Conservation (phyloP, 2,888 invertebrate genomes). For the Hecatera dysodea region DNA sequence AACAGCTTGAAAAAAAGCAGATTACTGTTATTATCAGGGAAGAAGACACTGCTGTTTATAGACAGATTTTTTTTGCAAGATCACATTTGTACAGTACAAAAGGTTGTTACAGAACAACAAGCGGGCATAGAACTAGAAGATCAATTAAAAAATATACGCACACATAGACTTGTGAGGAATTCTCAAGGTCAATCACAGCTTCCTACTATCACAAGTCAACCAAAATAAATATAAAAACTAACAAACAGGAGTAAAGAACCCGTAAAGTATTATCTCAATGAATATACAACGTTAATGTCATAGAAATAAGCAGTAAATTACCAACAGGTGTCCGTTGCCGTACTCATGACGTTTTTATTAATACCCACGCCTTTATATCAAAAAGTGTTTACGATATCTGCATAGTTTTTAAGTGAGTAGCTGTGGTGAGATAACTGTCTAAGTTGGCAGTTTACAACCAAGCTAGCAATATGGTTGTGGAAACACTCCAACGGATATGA, state of each 20-base stretch:
- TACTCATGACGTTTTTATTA: slow-evolving; percentile 25
- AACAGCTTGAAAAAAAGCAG: not conserved
- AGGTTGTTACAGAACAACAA: not conserved
- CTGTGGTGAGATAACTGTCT: slow-evolving; percentile 29
- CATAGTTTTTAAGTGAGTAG: slow-evolving; percentile 10
- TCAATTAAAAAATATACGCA: not conserved
- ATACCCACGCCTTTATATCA: slow-evolving; percentile 46
- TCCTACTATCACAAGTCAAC: slow-evolving; percentile 1
- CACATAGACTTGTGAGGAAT: not conserved
- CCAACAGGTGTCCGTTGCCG: slow-evolving; percentile 32
- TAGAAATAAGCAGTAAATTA: slow-evolving; percentile 52
- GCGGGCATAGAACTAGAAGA: not conserved
- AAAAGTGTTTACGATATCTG: slow-evolving; percentile 36
- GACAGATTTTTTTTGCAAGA: too few relatives aligned
- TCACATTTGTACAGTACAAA: not conserved
- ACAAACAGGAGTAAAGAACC: slow-evolving; percentile 38
- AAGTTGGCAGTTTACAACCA: slow-evolving; percentile 7
- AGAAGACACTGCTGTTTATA: not conserved
- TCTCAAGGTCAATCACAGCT: slow-evolving; percentile 29
- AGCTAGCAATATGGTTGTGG: not conserved
- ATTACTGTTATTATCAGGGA: not conserved
- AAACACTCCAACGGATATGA: slow-evolving; percentile 1
- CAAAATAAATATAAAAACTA: slow-evolving; percentile 29
- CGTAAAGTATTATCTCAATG: slow-evolving; percentile 49
- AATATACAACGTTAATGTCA: slow-evolving; percentile 47